Percentiles rank a stretch among this genome's conserved stretches.
These are phyloP conservation scores for Philypnodon macrostomus DNA, from an alignment of 2,797 vertebrate species.

Conservation along the genomic window DNA sequence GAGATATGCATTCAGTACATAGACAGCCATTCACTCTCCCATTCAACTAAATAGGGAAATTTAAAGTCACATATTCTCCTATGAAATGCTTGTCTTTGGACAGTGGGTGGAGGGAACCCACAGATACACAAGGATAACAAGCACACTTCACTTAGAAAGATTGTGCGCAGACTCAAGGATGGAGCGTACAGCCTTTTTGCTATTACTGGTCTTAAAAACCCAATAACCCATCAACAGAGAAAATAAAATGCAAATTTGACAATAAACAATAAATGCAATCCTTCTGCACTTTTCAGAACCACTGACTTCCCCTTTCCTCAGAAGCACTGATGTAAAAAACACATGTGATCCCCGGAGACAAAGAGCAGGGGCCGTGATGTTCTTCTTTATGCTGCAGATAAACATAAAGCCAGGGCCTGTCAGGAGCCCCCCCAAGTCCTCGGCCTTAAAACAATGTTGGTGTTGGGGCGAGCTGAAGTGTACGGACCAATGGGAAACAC, in stretches of 20 bases:
- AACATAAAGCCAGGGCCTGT: slow-evolving; percentile 81
- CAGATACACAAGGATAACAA: too few species aligned
- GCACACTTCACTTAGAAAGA: too few species aligned
- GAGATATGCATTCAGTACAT: too few species aligned
- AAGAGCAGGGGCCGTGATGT: slow-evolving; percentile 65
- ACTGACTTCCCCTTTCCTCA: not conserved
- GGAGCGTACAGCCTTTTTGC: too few species aligned
- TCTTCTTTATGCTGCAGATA: slow-evolving; percentile 85
- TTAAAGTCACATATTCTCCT: too few species aligned
- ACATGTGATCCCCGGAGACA: slow-evolving; percentile 76
- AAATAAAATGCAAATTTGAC: not conserved
- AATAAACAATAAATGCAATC: not conserved
- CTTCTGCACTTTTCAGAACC: not conserved
- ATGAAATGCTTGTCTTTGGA: too few species aligned
- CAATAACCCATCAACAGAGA: too few species aligned
- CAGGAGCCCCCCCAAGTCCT: slow-evolving; percentile 76
- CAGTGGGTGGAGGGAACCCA: too few species aligned
- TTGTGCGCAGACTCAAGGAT: too few species aligned
- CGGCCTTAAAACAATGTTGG: slow-evolving; percentile 81
- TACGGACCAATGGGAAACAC: slow-evolving; percentile 86
- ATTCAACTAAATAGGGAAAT: too few species aligned
- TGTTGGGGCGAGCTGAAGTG: slow-evolving; percentile 72
- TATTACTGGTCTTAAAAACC: too few species aligned
- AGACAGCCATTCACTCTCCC: too few species aligned
- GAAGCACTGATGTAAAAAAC: slow-evolving; percentile 77